Base-by-base conservation (phyloP, 2,888 invertebrate genomes). In the Pterostichus madidus region DNA sequence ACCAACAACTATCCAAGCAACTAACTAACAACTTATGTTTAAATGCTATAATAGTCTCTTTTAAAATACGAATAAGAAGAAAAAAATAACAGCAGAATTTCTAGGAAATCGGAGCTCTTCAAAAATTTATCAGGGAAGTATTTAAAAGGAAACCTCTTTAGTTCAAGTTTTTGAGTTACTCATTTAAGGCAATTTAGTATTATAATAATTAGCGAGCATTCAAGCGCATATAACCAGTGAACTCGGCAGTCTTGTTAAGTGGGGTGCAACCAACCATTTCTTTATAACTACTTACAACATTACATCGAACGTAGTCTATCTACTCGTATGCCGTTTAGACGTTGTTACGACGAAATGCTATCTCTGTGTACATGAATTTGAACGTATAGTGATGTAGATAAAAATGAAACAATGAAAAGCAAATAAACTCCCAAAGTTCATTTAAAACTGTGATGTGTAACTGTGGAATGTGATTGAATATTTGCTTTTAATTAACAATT, bases 401-500 rank as follows among this genome's bases (percentile, higher is more conserved):
- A 49, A 49, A 49, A 13, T 49, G 49, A 49, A 49, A 49, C 49
- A 49, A 13, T 13, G 49, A n/a, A 49, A 49, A 49, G n/a, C 49
- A 49, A 49, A 49, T 49, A 49, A 2, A 39, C 39, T 8, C 39
- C 39, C 39, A 39, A 39, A 39, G 39, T 39, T 39, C 39, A 49
- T n/a, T 49, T 49, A 6, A 49, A 24, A 24, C 24, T 24, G 24
- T 24, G 24, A 59, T 17, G 7, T 59, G 17, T 5, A 59, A 31
- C 31, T 31, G 13, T 3, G 11, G 31, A 59, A 59, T 59, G 59
- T 59, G 24, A 59, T 15, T 11, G 5, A 15, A 17, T 31, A 59
- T 59, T 59, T 59, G 31, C 31, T 59, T 59, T 59, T 59, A 59
- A 59, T 59, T 59, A 59, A 15, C 59, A 59, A 59, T 59, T 24